These are phyloP conservation scores for Adelognathus sp. DNA, from an alignment of 2,888 invertebrate species.

Conservation along the genomic window DNA sequence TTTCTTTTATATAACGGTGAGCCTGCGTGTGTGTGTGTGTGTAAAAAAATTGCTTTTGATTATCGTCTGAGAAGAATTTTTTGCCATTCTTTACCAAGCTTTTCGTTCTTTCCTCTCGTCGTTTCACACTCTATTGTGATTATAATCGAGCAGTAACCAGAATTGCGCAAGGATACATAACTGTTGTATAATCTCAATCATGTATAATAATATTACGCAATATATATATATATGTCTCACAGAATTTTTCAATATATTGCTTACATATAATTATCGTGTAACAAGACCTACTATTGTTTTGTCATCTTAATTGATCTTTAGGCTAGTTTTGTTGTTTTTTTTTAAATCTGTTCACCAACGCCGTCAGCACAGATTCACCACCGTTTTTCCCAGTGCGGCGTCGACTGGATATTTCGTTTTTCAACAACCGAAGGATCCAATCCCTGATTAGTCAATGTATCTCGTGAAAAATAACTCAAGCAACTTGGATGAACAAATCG, in stretches of 20 bases:
- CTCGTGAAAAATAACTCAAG: too few species aligned
- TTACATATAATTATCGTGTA: conserved; percentile 50
- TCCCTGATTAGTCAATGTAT: too few species aligned
- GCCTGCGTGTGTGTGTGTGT: too few species aligned
- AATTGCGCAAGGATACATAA: conserved; percentile 42
- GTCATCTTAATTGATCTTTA: conserved; percentile 58
- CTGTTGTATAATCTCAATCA: conserved; percentile 23
- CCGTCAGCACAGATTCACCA: conserved; percentile 10
- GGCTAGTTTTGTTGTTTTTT: conserved; percentile 43
- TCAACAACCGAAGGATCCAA: too few species aligned
- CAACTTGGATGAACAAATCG: too few species aligned
- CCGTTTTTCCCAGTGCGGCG: too few species aligned
- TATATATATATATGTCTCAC: conserved; percentile 29
- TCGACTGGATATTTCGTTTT: too few species aligned
- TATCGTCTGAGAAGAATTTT: conserved; percentile 49
- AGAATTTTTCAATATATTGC: conserved; percentile 24
- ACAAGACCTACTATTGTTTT: conserved; percentile 42
- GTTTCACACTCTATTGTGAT: not conserved
- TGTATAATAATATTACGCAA: conserved; percentile 33
- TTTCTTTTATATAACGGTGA: not conserved
- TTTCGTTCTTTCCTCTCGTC: conserved; percentile 21
- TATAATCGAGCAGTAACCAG: conserved; percentile 26
- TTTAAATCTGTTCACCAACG: conserved; percentile 26
- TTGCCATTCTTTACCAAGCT: conserved; percentile 7
- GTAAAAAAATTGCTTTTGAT: conserved; percentile 59